Base-by-base conservation (phyloP, 1,140 invertebrate genomes). In the Anagrus nilaparvatae region DNA sequence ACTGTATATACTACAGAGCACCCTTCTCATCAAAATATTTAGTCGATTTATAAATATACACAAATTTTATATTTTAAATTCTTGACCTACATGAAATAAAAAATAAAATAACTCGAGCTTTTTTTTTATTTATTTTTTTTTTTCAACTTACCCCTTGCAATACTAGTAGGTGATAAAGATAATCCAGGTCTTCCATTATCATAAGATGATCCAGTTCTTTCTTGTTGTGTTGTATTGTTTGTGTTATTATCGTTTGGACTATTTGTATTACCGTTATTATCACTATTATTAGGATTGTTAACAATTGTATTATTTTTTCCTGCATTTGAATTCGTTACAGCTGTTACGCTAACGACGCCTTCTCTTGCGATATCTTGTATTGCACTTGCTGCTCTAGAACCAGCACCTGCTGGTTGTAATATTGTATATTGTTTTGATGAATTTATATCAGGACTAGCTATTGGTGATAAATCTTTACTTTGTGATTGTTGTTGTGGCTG, bases 381-480 rank as follows among this genome's bases (percentile, higher is more conserved):
- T 0, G 82, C 82, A 14, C 78, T 82, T 2, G 83, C 82, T 0
- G 82, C 82, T 21, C 82, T 73, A 5, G 83, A 86, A 3, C 81
- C 79, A 0, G 77, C 72, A 12, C 78, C 79, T 7, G 84, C 84
- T 2, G 84, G 84, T 56, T 88, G 85, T 13, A 87, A 66, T 35
- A 87, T 84, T 12, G 84, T 88, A 53, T 87, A 88, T 53, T 87
- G 84, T 61, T 86, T 75, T 45, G 67, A 69, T 24, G 59, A 55
- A 28, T 59, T 63, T 2, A 64, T 59, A 42, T 76, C 75, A 0
- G 75, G 74, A 16, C 74, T 75, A 16, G 65, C 66, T 0, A 67
- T 63, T 12, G 68, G 59, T 4, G 61, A 52, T 4, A 61, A 25
- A 13, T 51, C 47, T n/a, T n/a, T n/a, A n/a, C n/a, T n/a, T n/a